These are phyloP conservation scores for Cephalopachus bancanus DNA, from an alignment of 2,797 vertebrate genomes.

Conservation along the genomic window DNA sequence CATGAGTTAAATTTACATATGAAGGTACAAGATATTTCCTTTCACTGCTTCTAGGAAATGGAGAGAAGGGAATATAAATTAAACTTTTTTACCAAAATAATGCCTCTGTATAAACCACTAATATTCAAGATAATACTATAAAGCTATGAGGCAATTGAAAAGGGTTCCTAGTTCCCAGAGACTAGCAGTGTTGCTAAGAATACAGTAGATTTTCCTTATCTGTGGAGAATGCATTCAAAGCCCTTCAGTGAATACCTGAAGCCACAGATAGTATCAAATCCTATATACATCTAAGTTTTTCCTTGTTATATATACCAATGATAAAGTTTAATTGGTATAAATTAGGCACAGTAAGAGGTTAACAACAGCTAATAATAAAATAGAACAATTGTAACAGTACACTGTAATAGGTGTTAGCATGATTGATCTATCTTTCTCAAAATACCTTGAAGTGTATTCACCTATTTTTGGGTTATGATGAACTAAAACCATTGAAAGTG, in stretches of 20 bases:
- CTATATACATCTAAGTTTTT: background rate
- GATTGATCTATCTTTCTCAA: background rate
- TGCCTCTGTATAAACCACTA: background rate
- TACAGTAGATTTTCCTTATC: background rate
- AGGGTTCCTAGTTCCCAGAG: background rate
- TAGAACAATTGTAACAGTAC: background rate
- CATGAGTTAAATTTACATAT: background rate
- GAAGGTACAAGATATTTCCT: background rate
- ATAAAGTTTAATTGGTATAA: background rate
- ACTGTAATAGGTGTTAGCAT: background rate
- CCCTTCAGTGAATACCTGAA: background rate
- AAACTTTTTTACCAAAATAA: background rate
- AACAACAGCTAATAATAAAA: background rate
- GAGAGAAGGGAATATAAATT: background rate
- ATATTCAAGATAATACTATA: background rate
- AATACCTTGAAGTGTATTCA: background rate
- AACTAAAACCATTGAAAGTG: too few species aligned
- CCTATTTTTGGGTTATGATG: background rate
- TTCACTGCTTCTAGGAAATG: background rate
- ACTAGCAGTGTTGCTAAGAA: background rate
- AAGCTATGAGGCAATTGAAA: background rate
- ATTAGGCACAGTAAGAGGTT: background rate
- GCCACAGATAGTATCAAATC: background rate
- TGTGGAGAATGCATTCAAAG: background rate
- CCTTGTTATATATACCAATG: background rate